A percentile compares a stretch with the other conserved stretches of the same genome.
Conservation (phyloP, 2,797 vertebrate species). For the Microctenopoma stevenorrisi region DNA sequence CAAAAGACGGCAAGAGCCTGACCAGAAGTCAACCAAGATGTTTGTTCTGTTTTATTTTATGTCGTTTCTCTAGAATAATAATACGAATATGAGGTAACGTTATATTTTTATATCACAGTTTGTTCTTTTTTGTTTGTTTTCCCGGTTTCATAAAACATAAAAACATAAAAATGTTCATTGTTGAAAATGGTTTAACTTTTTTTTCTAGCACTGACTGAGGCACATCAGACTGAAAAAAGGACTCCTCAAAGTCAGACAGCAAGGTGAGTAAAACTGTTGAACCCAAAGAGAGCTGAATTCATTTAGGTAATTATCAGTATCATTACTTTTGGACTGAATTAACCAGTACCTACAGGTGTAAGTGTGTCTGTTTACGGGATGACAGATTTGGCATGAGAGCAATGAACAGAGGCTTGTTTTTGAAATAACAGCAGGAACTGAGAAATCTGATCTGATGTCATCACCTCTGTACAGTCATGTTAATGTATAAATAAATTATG, state of each 20-base stretch:
- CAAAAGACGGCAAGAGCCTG: conserved; percentile 18
- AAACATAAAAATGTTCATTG: neutral
- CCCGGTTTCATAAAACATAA: neutral
- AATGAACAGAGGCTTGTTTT: neutral
- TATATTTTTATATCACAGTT: neutral
- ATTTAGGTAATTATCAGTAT: neutral
- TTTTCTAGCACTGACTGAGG: conserved; percentile 51
- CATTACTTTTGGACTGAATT: neutral
- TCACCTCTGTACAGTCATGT: no score
- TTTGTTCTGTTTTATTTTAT: neutral
- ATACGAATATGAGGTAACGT: neutral
- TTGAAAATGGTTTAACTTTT: neutral
- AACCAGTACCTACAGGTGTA: neutral
- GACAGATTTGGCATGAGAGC: no score
- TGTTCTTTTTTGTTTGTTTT: neutral
- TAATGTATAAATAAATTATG: no score
- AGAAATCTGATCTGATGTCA: neutral
- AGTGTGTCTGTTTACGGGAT: neutral
- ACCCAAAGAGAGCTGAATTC: neutral
- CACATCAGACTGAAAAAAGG: neutral
- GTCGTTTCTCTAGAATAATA: neutral
- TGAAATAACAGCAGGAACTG: neutral
- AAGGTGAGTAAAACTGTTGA: conserved; percentile 46
- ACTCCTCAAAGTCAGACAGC: conserved; percentile 11
- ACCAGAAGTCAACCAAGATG: neutral